Evolutionary conservation across 2,113 vertebrate genomes (phyloP), one percentile per base, ranked within the genome.

Genomic region (Sitta europaea): DNA sequence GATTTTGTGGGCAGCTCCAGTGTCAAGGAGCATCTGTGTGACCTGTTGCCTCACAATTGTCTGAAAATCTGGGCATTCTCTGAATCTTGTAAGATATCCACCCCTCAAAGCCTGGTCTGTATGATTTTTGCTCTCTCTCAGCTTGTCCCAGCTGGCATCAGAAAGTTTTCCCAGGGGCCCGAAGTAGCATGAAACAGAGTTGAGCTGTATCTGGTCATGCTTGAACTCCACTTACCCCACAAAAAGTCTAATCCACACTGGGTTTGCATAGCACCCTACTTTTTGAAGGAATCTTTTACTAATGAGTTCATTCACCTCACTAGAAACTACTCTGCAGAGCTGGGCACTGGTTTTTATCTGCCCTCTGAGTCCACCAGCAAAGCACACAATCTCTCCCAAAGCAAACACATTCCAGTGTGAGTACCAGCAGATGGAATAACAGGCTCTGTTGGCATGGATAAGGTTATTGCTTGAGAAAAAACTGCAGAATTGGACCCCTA

Each of bases 381-480:
- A 77, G 87, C 50, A 91, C 70, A 92, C 58, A 65, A 16, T 87
- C 74, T 12, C 45, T 88, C 91, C 84, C 67, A 91, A 76, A 91
- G 81, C 74, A 96, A 96, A 94, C 66, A 92, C 92, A 94, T 95
- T 96, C 90, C 94, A 74, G 14, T 1, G 2, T 72, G 85, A 80
- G 58, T 91, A 92, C 77, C 85, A 94, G 71, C 93, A 93, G 95
- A 83, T 88, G 92, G 86, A 97, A 91, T 31, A 94, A 86, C 87
- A 91, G 74, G 13, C 53, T 82, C 77, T 86, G 78, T 73, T 97
- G 92, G 90, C 94, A 96, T 66, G 84, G 90, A 57, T 47, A 42
- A 94, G 50, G 74, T 85, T 93, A 66, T 72, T 85, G 66, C 77
- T 85, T 70, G 81, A 76, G 78, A 84, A 78, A 74, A 94, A 84